Base-by-base conservation (phyloP, 2,797 vertebrate species). In the Parotocinclus haroldoi region DNA sequence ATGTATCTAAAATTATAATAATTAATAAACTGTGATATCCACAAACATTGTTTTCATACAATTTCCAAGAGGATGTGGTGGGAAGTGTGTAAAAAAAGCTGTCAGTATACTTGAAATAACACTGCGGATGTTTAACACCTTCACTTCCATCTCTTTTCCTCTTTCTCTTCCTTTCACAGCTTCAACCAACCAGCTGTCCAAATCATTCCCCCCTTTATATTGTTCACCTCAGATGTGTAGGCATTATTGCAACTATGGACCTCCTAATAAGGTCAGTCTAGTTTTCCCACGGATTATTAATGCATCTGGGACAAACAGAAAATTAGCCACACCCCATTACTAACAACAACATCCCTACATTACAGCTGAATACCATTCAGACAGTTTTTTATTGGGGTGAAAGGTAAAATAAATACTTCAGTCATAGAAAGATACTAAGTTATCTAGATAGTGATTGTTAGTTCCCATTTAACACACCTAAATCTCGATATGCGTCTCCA, bases 261-360 rank as follows among this genome's bases (percentile, higher is more conserved):
- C 10, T 57, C 66, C 72, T 48, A 73, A 73, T 69, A 73, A 55
- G 66, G 66, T 38, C 9, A 39, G 56, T 45, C 18, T 49, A 14
- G 27, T 38, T 65, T 61, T 74, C 65, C 57, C 61, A 72, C 45
- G 40, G 69, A 37, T 44, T 48, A 16, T 52, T 14, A 17, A 56
- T 50, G 13, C 11, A 48, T 48, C 7, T 9, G 9, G 19, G 10
- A 44, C 19, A 66, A 19, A 53, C 27, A 67, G 46, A 58, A 13
- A 58, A 40, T 17, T 46, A 62, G 56, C 57, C 7, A 63, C 36
- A 39, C 52, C 37, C 45, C 74, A 66, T 69, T 69, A 58, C 37
- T 53, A 72, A 46, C 11, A 58, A 46, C 66, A 63, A 63, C 50
- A 27, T 27, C 27, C 5, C 27, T 27, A 5, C 27, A 27, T 58